Percentiles rank a stretch among this genome's conserved stretches.
Conservation (phyloP, 2,797 vertebrate species). For the Gastrophryne carolinensis region DNA sequence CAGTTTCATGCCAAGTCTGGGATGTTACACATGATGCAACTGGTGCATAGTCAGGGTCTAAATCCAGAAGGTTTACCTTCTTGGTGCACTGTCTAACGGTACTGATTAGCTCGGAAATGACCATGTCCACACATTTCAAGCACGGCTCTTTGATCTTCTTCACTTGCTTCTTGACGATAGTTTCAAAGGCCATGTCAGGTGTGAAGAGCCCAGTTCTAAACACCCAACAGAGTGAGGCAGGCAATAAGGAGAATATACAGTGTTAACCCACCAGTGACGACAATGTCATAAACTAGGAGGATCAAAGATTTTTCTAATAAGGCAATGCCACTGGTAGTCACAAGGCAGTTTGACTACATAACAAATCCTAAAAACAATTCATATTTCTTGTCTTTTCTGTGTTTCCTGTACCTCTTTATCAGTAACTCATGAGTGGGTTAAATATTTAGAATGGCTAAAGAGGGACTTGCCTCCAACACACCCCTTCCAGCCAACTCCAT, state of each 20-base stretch:
- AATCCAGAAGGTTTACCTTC: constrained; percentile 84
- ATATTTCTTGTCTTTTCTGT: no score
- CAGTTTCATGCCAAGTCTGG: constrained; percentile 34
- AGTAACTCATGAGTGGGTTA: no score
- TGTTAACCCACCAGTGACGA: constrained; percentile 59
- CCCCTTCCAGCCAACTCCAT: no score
- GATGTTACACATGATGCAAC: constrained; percentile 7
- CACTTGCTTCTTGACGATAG: constrained; percentile 99
- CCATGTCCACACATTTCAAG: constrained; percentile 99
- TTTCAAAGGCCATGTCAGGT: constrained; percentile 99
- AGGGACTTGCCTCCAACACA: no score
- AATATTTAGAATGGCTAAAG: no score
- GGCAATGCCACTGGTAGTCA: constrained; percentile 44
- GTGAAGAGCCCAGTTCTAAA: constrained; percentile 99
- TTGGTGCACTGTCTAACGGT: constrained; percentile 99
- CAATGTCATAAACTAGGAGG: neutral
- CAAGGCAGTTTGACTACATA: constrained; percentile 39
- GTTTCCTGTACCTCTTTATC: no score
- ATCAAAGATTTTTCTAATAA: constrained; percentile 17
- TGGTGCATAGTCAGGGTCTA: neutral
- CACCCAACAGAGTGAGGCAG: constrained; percentile 63
- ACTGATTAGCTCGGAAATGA: constrained; percentile 99
- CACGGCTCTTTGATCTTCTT: constrained; percentile 99
- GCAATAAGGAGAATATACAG: constrained; percentile 67
- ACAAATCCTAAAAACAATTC: neutral